These are phyloP conservation scores for Prenolepis imparis DNA, from an alignment of 2,888 invertebrate species.

Conservation along the genomic window DNA sequence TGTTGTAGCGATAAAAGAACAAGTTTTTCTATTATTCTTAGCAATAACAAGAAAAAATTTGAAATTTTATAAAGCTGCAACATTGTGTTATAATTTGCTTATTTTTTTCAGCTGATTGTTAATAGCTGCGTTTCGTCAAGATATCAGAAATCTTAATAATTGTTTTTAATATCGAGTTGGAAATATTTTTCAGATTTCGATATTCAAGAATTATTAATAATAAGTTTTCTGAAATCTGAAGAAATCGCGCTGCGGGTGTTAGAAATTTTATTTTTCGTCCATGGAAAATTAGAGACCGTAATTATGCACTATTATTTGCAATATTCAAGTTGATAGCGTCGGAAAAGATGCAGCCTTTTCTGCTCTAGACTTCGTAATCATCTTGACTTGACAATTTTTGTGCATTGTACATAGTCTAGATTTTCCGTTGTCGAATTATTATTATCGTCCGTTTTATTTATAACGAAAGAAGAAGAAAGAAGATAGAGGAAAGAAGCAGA, in stretches of 20 bases:
- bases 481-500: conserved; percentile 49
- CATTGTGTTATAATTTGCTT: no score
- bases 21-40: not conserved
- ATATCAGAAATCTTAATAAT: conserved; percentile 16
- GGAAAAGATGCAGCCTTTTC: not conserved
- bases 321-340: not conserved
- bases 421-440: not conserved
- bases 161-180: not conserved
- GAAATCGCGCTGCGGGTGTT: not conserved
- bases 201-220: not conserved
- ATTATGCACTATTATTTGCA: not conserved
- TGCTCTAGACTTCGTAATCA: not conserved
- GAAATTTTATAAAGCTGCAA: not conserved
- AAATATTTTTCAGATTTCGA: not conserved
- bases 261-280: not conserved
- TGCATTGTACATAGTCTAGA: not conserved
- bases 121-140: not conserved
- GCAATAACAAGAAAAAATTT: not conserved
- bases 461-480: conserved; percentile 32
- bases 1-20: not conserved
- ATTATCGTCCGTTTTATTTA: not conserved
- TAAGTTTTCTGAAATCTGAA: not conserved
- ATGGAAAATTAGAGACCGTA: not conserved
- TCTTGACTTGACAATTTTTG: conserved; percentile 2
- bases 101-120: not conserved